These are phyloP conservation scores for Anadara kagoshimensis DNA, from an alignment of 1,140 invertebrate genomes.

Conservation along the genomic window DNA sequence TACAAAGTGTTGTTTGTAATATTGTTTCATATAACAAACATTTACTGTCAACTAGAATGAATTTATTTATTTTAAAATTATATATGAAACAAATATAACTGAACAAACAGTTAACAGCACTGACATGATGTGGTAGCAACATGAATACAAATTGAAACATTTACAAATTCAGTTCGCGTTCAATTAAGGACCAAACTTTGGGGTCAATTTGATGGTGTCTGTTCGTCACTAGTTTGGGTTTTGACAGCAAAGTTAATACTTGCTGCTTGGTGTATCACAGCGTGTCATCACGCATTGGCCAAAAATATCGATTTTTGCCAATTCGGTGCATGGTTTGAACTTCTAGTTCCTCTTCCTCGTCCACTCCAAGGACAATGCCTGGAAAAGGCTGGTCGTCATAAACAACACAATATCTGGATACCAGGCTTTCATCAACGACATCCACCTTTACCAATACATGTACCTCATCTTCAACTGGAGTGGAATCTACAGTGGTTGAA, in stretches of 20 bases:
- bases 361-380: slow-evolving; percentile 21
- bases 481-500: too few relatives aligned
- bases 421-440: slow-evolving; percentile 7
- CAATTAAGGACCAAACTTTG: too few relatives aligned
- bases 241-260: slow-evolving; percentile 8
- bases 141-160: too few relatives aligned
- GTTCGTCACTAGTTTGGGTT: slow-evolving; percentile 2
- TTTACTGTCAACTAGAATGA: too few relatives aligned
- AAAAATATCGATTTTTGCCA: slow-evolving; percentile 23
- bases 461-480: too few relatives aligned
- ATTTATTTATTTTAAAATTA: too few relatives aligned
- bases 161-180: too few relatives aligned
- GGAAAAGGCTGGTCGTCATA: slow-evolving; percentile 26
- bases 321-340: slow-evolving; percentile 21
- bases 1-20: too few relatives aligned
- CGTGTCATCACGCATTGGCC: slow-evolving; percentile 23
- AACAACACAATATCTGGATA: slow-evolving; percentile 22
- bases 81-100: too few relatives aligned
- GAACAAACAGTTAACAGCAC: too few relatives aligned
- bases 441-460: background rate
- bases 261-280: slow-evolving; percentile 12
- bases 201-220: background rate
- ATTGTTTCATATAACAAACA: too few relatives aligned
- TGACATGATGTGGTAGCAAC: too few relatives aligned
- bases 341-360: slow-evolving; percentile 20